Evolutionary conservation across 1,140 invertebrate species (phyloP).

Genomic region (Zaprionus capensis): DNA sequence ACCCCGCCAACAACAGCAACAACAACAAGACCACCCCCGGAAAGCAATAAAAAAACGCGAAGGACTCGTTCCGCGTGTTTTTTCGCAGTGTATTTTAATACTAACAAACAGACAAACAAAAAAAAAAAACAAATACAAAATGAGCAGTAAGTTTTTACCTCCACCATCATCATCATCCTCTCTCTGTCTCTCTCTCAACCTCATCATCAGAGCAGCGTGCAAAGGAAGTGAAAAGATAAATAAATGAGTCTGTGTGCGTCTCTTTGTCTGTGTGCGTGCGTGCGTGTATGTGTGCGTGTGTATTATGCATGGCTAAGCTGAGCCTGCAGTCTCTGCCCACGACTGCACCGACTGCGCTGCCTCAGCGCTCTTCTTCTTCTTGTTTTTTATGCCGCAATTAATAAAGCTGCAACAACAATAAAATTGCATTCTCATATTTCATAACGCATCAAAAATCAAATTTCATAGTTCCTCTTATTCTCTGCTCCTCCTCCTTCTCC

Average conservation of each 20-base stretch:
- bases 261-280: slow-evolving; percentile 50
- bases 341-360: slow-evolving; percentile 12
- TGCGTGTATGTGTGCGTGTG: slow-evolving; percentile 50
- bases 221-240: slow-evolving; percentile 41
- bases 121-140: slow-evolving; percentile 64
- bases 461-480: slow-evolving; percentile 18
- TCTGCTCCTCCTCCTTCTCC: slow-evolving; percentile 10
- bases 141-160: slow-evolving; percentile 74
- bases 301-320: slow-evolving; percentile 54
- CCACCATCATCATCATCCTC: not conserved
- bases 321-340: not conserved
- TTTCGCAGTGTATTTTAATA: slow-evolving; percentile 33
- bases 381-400: slow-evolving; percentile 39
- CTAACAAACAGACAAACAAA: slow-evolving; percentile 43
- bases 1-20: slow-evolving; percentile 46
- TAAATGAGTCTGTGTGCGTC: slow-evolving; percentile 43
- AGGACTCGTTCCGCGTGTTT: slow-evolving; percentile 62
- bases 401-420: slow-evolving; percentile 29
- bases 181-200: not conserved
- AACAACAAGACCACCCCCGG: slow-evolving; percentile 40
- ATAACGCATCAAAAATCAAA: slow-evolving; percentile 55
- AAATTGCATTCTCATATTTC: slow-evolving; percentile 61
- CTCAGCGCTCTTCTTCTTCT: slow-evolving; percentile 13
- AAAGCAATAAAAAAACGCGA: slow-evolving; percentile 32
- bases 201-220: slow-evolving; percentile 21